phyloP scores from a whole-genome alignment of 2,113 vertebrate species.

The Cinclus cinclus region DNA sequence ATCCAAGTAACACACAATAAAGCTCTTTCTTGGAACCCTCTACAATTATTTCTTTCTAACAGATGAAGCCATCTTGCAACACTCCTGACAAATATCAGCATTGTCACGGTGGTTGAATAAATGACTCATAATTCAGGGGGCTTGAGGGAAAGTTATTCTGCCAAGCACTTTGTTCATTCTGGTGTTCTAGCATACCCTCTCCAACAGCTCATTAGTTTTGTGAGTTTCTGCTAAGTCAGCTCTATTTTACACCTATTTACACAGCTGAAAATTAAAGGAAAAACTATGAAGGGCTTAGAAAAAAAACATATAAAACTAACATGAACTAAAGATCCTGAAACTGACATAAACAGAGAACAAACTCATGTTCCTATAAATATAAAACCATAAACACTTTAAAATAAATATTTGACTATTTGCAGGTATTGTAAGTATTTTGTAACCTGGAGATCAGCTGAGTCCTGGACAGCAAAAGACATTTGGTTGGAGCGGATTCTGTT shows the following conservation, averaged over 20 bases:
- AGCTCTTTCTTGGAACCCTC: neutral
- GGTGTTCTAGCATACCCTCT: neutral
- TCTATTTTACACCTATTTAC: neutral
- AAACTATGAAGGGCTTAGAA: neutral
- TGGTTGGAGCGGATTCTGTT: conserved; percentile 75
- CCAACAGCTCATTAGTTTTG: neutral
- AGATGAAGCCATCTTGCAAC: neutral
- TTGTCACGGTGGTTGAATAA: neutral
- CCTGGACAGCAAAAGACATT: conserved; percentile 79
- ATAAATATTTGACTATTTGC: neutral
- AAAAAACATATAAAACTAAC: neutral
- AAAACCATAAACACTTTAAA: neutral
- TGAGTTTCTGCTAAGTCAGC: neutral
- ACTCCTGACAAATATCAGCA: neutral
- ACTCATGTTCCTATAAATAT: neutral
- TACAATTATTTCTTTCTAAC: neutral
- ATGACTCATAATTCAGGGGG: neutral
- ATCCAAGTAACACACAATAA: neutral
- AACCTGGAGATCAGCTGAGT: conserved; percentile 83
- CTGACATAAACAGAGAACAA: neutral
- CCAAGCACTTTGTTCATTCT: neutral
- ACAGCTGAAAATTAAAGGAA: neutral
- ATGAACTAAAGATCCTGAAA: neutral
- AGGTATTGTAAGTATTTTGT: neutral
- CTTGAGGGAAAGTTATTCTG: neutral